phyloP scores from a whole-genome alignment of 2,888 invertebrate genomes.

The Sinohyriopsis cumingii region DNA sequence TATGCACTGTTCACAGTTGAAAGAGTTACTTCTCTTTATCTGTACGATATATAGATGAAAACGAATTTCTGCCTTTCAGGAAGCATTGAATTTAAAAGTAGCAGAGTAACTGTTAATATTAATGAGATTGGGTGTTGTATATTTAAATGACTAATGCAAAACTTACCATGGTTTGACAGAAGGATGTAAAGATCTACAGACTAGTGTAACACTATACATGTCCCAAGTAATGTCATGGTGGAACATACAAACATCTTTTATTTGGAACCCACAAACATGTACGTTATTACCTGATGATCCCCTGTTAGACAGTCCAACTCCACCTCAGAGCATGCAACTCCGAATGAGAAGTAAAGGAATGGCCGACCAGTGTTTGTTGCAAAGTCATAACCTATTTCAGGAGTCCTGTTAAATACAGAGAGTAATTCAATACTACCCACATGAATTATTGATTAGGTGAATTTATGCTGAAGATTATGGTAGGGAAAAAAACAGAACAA shows the following conservation, averaged over 20 bases:
- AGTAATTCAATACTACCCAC: not conserved
- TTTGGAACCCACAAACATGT: too few relatives aligned
- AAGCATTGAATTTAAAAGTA: too few relatives aligned
- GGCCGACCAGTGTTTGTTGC: constrained; percentile 79
- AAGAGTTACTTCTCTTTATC: too few relatives aligned
- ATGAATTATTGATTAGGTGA: not conserved
- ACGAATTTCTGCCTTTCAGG: too few relatives aligned
- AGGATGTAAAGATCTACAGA: not conserved
- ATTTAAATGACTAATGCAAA: too few relatives aligned
- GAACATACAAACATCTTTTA: too few relatives aligned
- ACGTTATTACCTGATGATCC: constrained; percentile 81
- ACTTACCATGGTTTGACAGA: too few relatives aligned
- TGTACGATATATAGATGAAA: too few relatives aligned
- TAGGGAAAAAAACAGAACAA: not conserved
- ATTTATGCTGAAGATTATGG: not conserved
- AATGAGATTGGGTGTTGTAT: too few relatives aligned
- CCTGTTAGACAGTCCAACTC: constrained; percentile 96
- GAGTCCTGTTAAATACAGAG: constrained; percentile 30
- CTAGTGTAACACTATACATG: not conserved
- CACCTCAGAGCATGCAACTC: constrained; percentile 89
- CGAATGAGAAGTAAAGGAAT: constrained; percentile 90
- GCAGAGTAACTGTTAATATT: too few relatives aligned
- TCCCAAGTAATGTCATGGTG: too few relatives aligned
- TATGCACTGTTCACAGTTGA: too few relatives aligned
- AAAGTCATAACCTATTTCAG: constrained; percentile 41